Evolutionary conservation across 2,113 vertebrate species (phyloP).

Genomic region (Phalacrocorax pelagicus): DNA sequence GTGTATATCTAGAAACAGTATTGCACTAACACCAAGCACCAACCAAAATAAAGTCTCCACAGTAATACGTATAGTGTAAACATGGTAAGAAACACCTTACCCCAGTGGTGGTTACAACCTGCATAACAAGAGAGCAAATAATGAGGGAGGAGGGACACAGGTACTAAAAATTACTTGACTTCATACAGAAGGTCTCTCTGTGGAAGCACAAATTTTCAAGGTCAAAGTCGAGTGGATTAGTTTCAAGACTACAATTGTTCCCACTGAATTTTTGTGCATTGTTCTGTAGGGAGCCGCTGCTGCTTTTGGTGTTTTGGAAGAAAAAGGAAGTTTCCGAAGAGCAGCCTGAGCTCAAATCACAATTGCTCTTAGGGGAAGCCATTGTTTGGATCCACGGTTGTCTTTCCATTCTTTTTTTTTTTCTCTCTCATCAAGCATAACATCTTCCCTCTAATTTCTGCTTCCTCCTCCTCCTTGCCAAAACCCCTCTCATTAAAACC

Average conservation of each 20-base stretch:
- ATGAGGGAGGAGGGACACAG: neutral
- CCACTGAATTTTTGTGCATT: neutral
- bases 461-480: neutral
- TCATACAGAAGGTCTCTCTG: neutral
- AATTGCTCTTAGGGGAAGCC: neutral
- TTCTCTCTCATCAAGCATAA: fast-evolving
- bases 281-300: neutral
- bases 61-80: neutral
- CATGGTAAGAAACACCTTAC: neutral
- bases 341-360: neutral
- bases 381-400: neutral
- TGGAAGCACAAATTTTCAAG: neutral
- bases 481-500: neutral
- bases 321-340: neutral
- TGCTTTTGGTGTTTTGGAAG: neutral
- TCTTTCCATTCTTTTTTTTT: neutral
- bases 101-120: neutral
- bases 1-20: neutral
- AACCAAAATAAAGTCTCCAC: neutral
- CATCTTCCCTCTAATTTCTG: neutral
- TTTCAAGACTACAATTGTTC: neutral
- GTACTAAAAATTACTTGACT: neutral
- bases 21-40: neutral
- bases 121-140: neutral
- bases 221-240: neutral